A percentile compares a stretch with the other conserved stretches of the same genome.
Conservation (phyloP, 2,888 invertebrate species). For the Pomacea canaliculata region DNA sequence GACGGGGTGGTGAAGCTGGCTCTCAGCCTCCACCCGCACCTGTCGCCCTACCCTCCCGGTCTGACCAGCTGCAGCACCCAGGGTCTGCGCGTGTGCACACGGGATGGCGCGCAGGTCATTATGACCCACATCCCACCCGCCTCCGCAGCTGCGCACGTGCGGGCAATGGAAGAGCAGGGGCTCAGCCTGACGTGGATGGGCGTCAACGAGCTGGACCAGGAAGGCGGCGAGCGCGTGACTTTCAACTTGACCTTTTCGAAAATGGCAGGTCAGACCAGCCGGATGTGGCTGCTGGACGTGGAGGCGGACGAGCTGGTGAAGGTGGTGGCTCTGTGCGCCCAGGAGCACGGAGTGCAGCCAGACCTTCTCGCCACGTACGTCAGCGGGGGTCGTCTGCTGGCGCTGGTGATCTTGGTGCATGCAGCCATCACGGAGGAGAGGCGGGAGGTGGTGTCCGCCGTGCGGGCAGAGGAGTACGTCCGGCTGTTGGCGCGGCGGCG, state of each 20-base stretch:
- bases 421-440: not conserved
- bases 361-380: slow-evolving; percentile 9
- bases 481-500: not conserved
- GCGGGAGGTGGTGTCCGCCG: slow-evolving; percentile 3
- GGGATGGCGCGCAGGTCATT: slow-evolving; percentile 42
- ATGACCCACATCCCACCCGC: slow-evolving; percentile 36
- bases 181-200: slow-evolving; percentile 39
- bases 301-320: not conserved
- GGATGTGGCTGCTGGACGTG: not conserved
- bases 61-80: not conserved
- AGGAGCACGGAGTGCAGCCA: not conserved
- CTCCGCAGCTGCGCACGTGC: slow-evolving; percentile 24
- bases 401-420: not conserved
- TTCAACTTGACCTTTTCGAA: slow-evolving; percentile 16
- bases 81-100: slow-evolving; percentile 32
- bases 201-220: slow-evolving; percentile 29
- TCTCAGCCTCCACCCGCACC: slow-evolving; percentile 38
- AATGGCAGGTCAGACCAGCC: not conserved
- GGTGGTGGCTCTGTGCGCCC: not conserved
- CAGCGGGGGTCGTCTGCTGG: not conserved
- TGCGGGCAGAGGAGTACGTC: slow-evolving; percentile 2
- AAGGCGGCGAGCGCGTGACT: not conserved
- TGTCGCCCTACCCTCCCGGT: slow-evolving; percentile 33
- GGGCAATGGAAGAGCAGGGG: slow-evolving; percentile 31
- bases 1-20: slow-evolving; percentile 59